phyloP scores from a whole-genome alignment of 2,888 invertebrate species.

The Ophioninae sp. region DNA sequence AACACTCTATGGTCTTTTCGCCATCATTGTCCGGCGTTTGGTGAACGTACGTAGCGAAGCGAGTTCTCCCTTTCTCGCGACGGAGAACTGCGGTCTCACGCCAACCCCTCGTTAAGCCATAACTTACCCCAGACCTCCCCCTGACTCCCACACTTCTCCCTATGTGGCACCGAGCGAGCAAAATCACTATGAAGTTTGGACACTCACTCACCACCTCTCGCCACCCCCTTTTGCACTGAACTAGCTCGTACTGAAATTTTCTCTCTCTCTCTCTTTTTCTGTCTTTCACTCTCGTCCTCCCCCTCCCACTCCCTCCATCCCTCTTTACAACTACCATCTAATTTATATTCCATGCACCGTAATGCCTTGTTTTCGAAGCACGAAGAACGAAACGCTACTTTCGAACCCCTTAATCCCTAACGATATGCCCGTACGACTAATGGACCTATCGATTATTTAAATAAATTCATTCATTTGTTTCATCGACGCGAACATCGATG shows the following conservation, averaged over 20 bases:
- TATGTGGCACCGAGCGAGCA: conserved; percentile 12
- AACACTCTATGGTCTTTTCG: conserved; percentile 49
- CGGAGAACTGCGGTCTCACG: conserved; percentile 71
- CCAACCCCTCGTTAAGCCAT: conserved; percentile 81
- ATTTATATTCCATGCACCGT: conserved; percentile 47
- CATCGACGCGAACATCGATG: neutral
- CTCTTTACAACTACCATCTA: conserved; percentile 47
- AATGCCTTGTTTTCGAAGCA: conserved; percentile 25
- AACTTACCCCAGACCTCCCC: conserved; percentile 76
- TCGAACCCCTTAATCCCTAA: conserved; percentile 3
- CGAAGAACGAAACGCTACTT: conserved; percentile 40
- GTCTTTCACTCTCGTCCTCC: conserved; percentile 10
- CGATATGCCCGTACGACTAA: conserved; percentile 10
- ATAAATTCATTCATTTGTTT: conserved; percentile 37
- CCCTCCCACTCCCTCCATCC: conserved; percentile 8
- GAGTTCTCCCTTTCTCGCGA: conserved; percentile 56
- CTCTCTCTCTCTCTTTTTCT: conserved; percentile 15
- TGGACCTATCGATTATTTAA: conserved; percentile 24
- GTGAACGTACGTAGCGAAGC: neutral
- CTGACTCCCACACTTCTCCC: conserved; percentile 29
- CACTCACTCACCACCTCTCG: conserved; percentile 39
- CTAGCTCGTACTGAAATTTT: conserved; percentile 26
- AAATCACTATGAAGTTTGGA: conserved; percentile 27
- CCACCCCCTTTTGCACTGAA: conserved; percentile 28
- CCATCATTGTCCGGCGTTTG: conserved; percentile 46